Evolutionary conservation across 2,113 vertebrate species (phyloP).

Genomic region (Plecturocebus donacophilus): DNA sequence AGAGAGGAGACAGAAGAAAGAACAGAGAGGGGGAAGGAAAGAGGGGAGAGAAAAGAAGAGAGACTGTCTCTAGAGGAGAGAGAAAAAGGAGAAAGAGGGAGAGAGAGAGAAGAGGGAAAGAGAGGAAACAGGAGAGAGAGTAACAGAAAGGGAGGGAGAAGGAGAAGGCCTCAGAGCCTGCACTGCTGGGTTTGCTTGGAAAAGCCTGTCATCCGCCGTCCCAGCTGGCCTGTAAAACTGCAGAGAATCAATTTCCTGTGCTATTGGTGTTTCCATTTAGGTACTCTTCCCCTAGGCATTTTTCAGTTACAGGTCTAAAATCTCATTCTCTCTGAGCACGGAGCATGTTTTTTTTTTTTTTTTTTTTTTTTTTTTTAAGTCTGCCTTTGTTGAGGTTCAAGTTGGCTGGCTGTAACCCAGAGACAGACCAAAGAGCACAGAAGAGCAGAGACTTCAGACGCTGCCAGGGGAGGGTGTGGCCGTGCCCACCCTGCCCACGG

Average conservation of each 20-base stretch:
- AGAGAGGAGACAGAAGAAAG: no score
- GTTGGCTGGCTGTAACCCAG: not conserved
- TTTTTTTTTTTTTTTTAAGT: not conserved
- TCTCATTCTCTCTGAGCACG: not conserved
- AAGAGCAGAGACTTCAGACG: not conserved
- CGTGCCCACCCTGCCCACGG: fast-evolving
- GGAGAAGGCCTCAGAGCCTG: constrained; percentile 14
- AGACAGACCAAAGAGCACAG: not conserved
- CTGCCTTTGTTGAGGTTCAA: not conserved
- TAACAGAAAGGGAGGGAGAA: no score
- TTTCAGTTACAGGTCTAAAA: fast-evolving
- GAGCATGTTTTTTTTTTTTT: no score
- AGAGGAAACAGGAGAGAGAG: no score
- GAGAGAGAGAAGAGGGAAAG: no score
- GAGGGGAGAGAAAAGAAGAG: no score
- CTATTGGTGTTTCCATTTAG: not conserved
- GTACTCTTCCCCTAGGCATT: not conserved
- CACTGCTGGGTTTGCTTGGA: constrained; percentile 54
- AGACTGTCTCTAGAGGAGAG: not conserved
- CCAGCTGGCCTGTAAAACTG: constrained; percentile 36
- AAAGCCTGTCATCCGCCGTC: constrained; percentile 19
- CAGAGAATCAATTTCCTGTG: not conserved
- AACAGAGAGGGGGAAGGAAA: no score
- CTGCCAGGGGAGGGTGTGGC: fast-evolving
- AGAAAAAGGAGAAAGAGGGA: not conserved